Base-by-base conservation (phyloP, 2,113 vertebrate species). In the Sigmodon hispidus region DNA sequence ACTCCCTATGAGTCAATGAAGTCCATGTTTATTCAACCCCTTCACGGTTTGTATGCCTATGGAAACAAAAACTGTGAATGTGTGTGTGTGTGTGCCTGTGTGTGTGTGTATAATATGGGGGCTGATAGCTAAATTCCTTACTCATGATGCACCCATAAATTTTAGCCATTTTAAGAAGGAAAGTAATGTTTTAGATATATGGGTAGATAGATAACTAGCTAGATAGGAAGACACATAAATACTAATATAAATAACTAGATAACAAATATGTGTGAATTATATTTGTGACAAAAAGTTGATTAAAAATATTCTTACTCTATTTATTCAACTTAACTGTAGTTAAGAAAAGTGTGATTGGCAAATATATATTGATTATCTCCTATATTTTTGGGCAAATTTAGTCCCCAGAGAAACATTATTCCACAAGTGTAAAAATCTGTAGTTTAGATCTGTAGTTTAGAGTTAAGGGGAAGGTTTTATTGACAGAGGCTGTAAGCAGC, bases 401-500 rank as follows among this genome's bases (percentile, higher is more conserved):
- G 7, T 52, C 48, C 36, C 72, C 9, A 12, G 0, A 88, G 24
- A 15, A 88, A 86, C 29, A 72, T 12, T 80, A 11, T 48, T 9
- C 43, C 59, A 19, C 34, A 16, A 57, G 26, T 67, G 21, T 77
- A 79, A 55, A 88, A 90, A 55, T 92, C 22, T 70, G 1, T 36
- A 34, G 13, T 79, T 91, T 73, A 22, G 40, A 91, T 92, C 22
- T 70, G 1, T 36, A 34, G 13, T 79, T 91, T 73, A 22, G 40
- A 91, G 65, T 83, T n/a, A 17, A 87, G 52, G 36, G 75, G 65
- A n/a, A 59, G 50, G 65, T n/a, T 77, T 92, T 65, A 29, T 43
- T 93, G 80, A 75, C 2, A 67, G n/a, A 90, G 57, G 19, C 72
- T 65, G 61, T 8, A 83, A 95, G 61, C 80, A 92, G 90, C 77